Evolutionary conservation across 2,113 vertebrate genomes (phyloP), one percentile per base, ranked within the genome.

Genomic region (Cepphus grylle): DNA sequence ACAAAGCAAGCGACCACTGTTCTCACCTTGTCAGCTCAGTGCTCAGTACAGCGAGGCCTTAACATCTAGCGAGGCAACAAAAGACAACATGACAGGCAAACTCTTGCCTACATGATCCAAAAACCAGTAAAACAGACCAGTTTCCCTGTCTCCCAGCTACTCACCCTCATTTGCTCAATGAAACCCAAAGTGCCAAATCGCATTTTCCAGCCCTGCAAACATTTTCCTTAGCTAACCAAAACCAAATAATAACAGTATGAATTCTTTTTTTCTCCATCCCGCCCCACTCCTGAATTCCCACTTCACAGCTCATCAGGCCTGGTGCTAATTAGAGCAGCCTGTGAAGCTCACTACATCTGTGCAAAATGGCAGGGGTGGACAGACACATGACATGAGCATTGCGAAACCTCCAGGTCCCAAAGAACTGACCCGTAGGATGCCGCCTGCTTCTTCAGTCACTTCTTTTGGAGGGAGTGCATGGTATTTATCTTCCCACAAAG

Each of bases 191-290:
- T 27, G 12, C 67, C 92, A 95, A 91, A 32, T 89, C 50, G 14
- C 34, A 65, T 81, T 94, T 97, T 96, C 97, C 96, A 49, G 81
- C n/a, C 69, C 56, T 73, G 52, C 16, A 10, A 85, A 40, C 9
- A 29, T 67, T 86, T 76, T 9, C 4, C 63, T 56, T 71, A 88
- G 53, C 45, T 67, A 93, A 52, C 56, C 47, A 43, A 93, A 61
- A 29, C 27, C 19, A 88, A 90, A 34, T 36, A 80, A 47, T 30
- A 93, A 82, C 3, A 3, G 10, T 5, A 32, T 34, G 12, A 92
- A 70, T 76, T 81, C 10, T 67, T 86, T 84, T 70, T 34, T 70
- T 34, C 59, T 42, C 69, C 4, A 0, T 15, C 5, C 14, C 72
- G 7, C 50, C 20, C 15, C 3, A 5, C 42, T 56, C 58, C 20